These are phyloP conservation scores for Gnathonemus echidnorhynchus DNA, from an alignment of 2,113 vertebrate species.

Conservation along the genomic window DNA sequence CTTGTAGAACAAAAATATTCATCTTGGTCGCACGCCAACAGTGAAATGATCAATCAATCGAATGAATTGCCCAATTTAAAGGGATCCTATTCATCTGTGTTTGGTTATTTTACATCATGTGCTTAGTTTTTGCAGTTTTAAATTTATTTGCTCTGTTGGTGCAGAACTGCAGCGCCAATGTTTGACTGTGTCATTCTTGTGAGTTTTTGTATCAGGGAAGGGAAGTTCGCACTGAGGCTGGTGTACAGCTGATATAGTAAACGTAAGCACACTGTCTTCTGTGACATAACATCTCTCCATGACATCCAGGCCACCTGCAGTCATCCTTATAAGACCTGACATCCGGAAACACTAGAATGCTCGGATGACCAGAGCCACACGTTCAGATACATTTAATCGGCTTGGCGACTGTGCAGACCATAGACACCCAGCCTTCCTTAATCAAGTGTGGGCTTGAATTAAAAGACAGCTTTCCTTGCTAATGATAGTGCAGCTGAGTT, in stretches of 20 bases:
- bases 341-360: neutral
- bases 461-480: neutral
- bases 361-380: neutral
- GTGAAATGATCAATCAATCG: neutral
- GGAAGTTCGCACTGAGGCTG: neutral
- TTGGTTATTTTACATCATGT: neutral
- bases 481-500: neutral
- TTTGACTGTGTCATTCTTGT: neutral
- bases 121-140: neutral
- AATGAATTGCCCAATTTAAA: neutral
- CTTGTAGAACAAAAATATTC: neutral
- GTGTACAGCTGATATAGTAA: neutral
- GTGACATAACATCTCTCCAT: neutral
- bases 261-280: neutral
- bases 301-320: neutral
- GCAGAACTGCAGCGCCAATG: neutral
- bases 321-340: neutral
- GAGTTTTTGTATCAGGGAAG: neutral
- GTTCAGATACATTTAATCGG: neutral
- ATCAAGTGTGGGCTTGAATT: neutral
- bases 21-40: neutral
- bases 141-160: neutral
- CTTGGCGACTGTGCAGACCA: neutral
- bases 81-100: neutral
- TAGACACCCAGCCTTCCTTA: neutral